Conservation (phyloP, 2,888 invertebrate genomes). For the Drosophila macrospina region DNA sequence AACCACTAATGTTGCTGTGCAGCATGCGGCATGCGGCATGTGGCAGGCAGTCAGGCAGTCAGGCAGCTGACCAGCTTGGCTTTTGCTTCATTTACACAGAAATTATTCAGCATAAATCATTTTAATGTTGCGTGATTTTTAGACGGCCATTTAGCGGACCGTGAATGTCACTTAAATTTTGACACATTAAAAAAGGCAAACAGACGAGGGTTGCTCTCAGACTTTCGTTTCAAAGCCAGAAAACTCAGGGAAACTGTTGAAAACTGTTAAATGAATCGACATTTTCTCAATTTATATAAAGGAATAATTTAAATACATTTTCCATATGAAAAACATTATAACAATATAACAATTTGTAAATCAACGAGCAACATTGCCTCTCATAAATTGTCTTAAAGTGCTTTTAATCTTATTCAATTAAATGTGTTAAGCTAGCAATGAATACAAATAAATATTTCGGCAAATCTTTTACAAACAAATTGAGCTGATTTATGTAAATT, state of each 20-base stretch:
- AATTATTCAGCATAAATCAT: slow-evolving; percentile 80
- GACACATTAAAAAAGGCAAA: slow-evolving; percentile 67
- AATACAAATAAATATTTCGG: slow-evolving; percentile 10
- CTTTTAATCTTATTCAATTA: slow-evolving; percentile 13
- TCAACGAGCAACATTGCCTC: neutral
- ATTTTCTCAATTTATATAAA: no score
- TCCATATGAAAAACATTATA: no score
- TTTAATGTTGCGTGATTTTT: slow-evolving; percentile 79
- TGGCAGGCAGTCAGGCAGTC: slow-evolving; percentile 9
- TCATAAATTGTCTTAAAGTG: neutral
- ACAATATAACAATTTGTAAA: no score
- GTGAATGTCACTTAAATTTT: slow-evolving; percentile 77
- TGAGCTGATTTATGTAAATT: slow-evolving; percentile 12
- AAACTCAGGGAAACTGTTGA: no score
- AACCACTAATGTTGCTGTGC: slow-evolving; percentile 57
- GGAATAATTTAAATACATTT: no score
- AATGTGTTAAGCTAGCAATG: slow-evolving; percentile 8
- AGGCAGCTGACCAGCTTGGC: slow-evolving; percentile 55
- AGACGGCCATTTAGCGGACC: slow-evolving; percentile 75
- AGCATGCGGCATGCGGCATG: slow-evolving; percentile 11
- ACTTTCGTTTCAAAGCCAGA: slow-evolving; percentile 7
- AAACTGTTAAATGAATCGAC: no score
- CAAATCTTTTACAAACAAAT: slow-evolving; percentile 10
- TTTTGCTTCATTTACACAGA: slow-evolving; percentile 75
- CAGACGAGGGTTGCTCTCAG: slow-evolving; percentile 45